Base-by-base conservation (phyloP, 2,797 vertebrate species). In the Arremon brunneinucha region DNA sequence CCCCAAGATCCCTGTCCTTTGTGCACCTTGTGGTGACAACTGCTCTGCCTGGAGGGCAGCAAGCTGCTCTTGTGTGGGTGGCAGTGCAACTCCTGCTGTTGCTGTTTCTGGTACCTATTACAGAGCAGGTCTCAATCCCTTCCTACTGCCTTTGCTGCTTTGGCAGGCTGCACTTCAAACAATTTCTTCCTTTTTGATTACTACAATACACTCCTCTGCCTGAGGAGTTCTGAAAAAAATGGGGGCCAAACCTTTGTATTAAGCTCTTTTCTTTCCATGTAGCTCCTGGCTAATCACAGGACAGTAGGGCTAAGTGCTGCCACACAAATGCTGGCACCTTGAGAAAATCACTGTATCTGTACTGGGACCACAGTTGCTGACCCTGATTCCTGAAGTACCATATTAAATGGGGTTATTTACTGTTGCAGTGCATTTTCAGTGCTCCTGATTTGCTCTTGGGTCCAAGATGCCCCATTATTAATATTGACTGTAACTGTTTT, bases 1-100 rank as follows among this genome's bases (percentile, higher is more conserved):
- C 20, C 39, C 6, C 3, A 50, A 57, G 50, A 19, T 35, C 14
- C 5, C 27, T 23, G 57, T 14, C 0, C 0, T 41, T 21, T 35
- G 16, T 30, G 27, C 50, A 41, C 24, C 35, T 28, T 16, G 30
- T 59, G 17, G 8, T 37, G 43, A 52, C 49, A 70, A 8, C 18
- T 2, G 0, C 14, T 5, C 13, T 35, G 44, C 15, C 62, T 52
- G 49, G 12, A 30, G 62, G 28, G 27, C 9, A 41, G 9, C 10
- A 6, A 75, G 49, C 44, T 50, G 14, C 47, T 74, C 22, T 20
- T n/a, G 13, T 60, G 69, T 34, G 57, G 17, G 64, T 63, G 81
- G 50, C 14, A 24, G 5, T 3, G 5, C 39, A 77, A 26, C 32
- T 52, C 46, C 32, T 53, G 56, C 47, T 47, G 34, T 3, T 52